Evolutionary conservation across 2,888 invertebrate species (phyloP).

Genomic region (Ptychoptera albimana): DNA sequence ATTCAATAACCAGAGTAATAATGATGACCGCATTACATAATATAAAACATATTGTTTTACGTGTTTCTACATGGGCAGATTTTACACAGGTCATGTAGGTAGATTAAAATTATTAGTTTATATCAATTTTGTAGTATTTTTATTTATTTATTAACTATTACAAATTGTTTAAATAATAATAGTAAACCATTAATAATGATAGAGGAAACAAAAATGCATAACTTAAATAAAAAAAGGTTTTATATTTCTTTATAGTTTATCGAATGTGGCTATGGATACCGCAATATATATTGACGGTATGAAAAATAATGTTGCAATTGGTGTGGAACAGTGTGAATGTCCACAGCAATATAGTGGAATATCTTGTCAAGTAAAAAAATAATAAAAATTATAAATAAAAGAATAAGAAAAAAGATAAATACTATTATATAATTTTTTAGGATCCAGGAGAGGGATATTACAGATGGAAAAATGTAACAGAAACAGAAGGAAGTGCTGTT

Average conservation of each 20-base stretch:
- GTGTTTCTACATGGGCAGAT: conserved; percentile 49
- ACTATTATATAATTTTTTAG: no score
- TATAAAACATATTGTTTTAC: conserved; percentile 60
- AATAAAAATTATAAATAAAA: no score
- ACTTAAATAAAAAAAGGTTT: conserved; percentile 10
- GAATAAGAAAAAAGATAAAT: no score
- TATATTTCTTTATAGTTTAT: conserved; percentile 34
- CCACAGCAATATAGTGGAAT: conserved; percentile 64
- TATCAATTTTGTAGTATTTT: not conserved
- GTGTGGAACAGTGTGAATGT: conserved; percentile 78
- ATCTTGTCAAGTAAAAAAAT: conserved; percentile 55
- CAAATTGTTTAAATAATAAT: conserved; percentile 2
- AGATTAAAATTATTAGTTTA: conserved; percentile 3
- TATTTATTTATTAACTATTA: not conserved
- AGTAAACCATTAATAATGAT: not conserved
- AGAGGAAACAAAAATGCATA: conserved; percentile 21
- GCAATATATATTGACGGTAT: conserved; percentile 53
- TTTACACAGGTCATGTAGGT: conserved; percentile 41
- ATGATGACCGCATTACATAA: conserved; percentile 89
- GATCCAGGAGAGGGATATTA: conserved; percentile 70
- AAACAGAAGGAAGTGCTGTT: conserved; percentile 43
- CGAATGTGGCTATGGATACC: conserved; percentile 68
- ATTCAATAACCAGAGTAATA: conserved; percentile 51
- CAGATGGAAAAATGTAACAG: conserved; percentile 47
- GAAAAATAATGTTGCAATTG: conserved; percentile 51